Conservation (phyloP, 2,113 vertebrate species). For the Camelus dromedarius region DNA sequence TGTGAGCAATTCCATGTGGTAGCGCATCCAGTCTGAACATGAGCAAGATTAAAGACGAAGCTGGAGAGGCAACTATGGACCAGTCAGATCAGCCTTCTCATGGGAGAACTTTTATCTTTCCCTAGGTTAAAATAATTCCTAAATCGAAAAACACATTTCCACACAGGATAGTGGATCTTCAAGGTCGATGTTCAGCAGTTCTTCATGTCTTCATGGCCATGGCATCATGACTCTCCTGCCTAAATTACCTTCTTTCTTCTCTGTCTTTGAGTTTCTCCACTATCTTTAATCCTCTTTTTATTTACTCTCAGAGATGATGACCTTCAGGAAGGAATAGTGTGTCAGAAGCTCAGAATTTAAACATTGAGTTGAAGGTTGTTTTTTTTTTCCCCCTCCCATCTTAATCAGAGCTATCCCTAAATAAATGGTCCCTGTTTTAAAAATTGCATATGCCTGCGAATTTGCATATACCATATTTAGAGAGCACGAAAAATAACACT, state of each 20-base stretch:
- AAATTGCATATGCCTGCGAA: background rate
- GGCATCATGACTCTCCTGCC: background rate
- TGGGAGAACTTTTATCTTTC: background rate
- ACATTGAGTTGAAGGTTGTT: background rate
- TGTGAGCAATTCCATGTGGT: background rate
- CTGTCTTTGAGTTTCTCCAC: background rate
- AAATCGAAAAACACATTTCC: background rate
- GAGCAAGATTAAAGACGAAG: background rate
- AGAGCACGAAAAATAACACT: background rate
- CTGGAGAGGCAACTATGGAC: background rate
- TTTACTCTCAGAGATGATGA: background rate
- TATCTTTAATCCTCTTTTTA: background rate
- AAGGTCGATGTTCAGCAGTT: background rate
- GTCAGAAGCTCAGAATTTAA: background rate
- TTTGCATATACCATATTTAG: background rate
- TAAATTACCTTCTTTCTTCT: background rate
- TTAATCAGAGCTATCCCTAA: background rate
- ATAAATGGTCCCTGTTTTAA: background rate
- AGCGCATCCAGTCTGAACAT: background rate
- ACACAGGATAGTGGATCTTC: background rate
- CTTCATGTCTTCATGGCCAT: background rate
- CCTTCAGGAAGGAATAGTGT: background rate
- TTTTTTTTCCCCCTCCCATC: background rate
- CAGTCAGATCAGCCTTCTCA: background rate
- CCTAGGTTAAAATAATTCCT: background rate